A percentile compares a stretch with the other conserved stretches of the same genome.
Conservation (phyloP, 2,113 vertebrate genomes). For the Theristicus caerulescens region DNA sequence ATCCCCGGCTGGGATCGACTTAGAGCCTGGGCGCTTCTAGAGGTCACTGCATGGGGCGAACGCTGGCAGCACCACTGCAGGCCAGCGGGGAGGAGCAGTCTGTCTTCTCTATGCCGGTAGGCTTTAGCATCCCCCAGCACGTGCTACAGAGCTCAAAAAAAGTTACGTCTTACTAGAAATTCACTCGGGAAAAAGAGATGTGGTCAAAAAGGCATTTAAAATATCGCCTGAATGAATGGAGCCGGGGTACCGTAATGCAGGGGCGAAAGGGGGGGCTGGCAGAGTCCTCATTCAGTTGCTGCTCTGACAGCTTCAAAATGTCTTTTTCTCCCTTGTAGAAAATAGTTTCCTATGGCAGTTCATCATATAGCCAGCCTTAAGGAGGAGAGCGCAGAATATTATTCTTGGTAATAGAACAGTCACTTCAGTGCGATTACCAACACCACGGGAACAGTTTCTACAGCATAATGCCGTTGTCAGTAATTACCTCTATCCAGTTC, state of each 20-base stretch:
- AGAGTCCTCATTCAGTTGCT: not conserved
- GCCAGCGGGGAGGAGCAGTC: not conserved
- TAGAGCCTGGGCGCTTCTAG: not conserved
- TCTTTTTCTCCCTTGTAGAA: not conserved
- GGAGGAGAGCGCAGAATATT: not conserved
- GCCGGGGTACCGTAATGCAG: rapidly evolving
- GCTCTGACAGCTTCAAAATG: not conserved
- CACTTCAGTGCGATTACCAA: not conserved
- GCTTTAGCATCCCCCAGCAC: not conserved
- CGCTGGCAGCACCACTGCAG: rapidly evolving
- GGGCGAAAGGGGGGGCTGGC: not conserved
- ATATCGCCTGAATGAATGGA: not conserved
- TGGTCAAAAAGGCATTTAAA: not conserved
- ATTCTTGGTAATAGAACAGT: not conserved
- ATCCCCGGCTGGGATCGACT: not conserved
- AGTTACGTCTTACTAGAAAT: not conserved
- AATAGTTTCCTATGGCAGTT: not conserved
- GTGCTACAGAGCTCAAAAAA: rapidly evolving
- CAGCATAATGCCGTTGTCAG: not conserved
- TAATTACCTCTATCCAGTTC: not conserved
- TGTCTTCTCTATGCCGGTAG: rapidly evolving
- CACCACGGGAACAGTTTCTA: not conserved
- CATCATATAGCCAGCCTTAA: not conserved
- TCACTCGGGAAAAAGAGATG: not conserved
- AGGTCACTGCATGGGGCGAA: not conserved